phyloP scores from a whole-genome alignment of 2,113 vertebrate genomes.

The Ptilonorhynchus violaceus region DNA sequence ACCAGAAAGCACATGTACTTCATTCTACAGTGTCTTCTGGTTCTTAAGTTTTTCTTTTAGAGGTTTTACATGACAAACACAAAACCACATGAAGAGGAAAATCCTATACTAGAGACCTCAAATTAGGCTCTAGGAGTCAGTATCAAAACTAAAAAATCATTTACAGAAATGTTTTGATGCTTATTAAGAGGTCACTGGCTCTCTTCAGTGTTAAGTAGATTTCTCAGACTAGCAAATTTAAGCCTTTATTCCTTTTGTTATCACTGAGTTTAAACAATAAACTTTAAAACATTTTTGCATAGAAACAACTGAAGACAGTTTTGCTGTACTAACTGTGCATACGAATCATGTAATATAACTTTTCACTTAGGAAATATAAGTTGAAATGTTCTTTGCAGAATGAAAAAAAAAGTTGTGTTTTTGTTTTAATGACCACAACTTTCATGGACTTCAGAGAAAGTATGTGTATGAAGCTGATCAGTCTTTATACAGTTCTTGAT shows the following conservation, averaged over 20 bases:
- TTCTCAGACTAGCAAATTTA: neutral
- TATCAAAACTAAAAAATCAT: neutral
- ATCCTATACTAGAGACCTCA: neutral
- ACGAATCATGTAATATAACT: neutral
- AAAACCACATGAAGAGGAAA: neutral
- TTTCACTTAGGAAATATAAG: neutral
- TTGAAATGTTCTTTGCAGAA: neutral
- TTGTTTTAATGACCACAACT: neutral
- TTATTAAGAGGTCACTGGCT: neutral
- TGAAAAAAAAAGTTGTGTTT: neutral
- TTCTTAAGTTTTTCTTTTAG: neutral
- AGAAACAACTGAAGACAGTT: neutral
- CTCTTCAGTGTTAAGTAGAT: neutral
- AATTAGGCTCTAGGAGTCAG: neutral
- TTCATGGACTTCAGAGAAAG: neutral
- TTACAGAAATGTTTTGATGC: neutral
- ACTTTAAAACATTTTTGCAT: neutral
- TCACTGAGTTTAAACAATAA: neutral
- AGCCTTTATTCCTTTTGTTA: neutral
- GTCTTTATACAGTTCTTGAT: neutral
- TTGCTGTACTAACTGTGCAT: neutral
- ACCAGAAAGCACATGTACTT: neutral
- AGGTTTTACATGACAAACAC: neutral
- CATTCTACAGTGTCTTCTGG: neutral
- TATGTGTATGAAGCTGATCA: neutral